Conservation (phyloP, 2,113 vertebrate species). For the Eurystomus gularis region DNA sequence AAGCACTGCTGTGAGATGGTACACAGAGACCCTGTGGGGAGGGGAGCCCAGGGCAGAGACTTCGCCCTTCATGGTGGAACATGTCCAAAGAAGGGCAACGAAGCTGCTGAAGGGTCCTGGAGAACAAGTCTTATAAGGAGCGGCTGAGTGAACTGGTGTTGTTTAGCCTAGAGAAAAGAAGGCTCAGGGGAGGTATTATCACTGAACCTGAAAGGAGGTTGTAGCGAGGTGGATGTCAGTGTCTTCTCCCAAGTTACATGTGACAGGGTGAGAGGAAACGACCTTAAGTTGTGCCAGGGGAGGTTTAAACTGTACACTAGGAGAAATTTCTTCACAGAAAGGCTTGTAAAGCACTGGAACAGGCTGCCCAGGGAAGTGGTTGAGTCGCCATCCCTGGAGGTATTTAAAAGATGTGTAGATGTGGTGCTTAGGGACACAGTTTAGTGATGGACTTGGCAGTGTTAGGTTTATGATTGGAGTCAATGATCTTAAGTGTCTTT, state of each 20-base stretch:
- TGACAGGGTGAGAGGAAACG: too few relatives aligned
- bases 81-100: neutral
- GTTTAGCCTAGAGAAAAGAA: neutral
- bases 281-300: too few relatives aligned
- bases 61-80: neutral
- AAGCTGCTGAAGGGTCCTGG: neutral
- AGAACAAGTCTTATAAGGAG: neutral
- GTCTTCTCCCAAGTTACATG: neutral
- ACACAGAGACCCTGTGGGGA: rapidly evolving
- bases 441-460: too few relatives aligned
- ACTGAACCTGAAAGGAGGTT: neutral
- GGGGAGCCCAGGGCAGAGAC: neutral
- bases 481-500: too few relatives aligned
- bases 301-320: too few relatives aligned
- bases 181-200: neutral
- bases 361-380: too few relatives aligned
- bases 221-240: rapidly evolving
- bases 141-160: neutral
- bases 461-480: too few relatives aligned
- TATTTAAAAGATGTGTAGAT: too few relatives aligned
- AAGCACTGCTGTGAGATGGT: neutral
- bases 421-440: too few relatives aligned
- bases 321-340: too few relatives aligned
- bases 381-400: too few relatives aligned
- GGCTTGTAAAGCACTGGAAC: too few relatives aligned